Evolutionary conservation across 1,140 invertebrate species (phyloP).

Genomic region (Muscidifurax raptorellus): DNA sequence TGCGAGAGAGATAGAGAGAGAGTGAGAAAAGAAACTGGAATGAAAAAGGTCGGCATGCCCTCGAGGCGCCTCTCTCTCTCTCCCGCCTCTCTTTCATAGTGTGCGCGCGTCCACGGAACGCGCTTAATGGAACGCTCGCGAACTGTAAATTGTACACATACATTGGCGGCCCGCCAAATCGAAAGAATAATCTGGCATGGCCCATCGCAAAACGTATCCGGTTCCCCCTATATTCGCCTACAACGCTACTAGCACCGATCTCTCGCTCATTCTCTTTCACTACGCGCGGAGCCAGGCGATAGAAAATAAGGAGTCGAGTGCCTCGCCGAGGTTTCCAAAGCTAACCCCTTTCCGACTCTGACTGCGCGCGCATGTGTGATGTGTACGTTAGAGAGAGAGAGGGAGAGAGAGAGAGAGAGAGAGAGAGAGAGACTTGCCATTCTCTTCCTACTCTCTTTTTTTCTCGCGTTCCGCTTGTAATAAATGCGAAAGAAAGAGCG

Average conservation of each 20-base stretch:
- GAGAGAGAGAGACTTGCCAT: too few relatives aligned
- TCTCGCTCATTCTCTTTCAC: neutral
- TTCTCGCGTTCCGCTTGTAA: neutral
- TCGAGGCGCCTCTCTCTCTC: neutral
- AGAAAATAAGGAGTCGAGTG: conserved; percentile 30
- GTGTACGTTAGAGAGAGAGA: too few relatives aligned
- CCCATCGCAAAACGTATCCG: conserved; percentile 21
- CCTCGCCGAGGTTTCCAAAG: neutral
- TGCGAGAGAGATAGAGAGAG: neutral
- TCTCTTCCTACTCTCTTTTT: neutral
- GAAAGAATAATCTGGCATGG: conserved; percentile 43
- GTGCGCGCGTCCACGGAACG: neutral
- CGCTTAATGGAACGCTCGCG: conserved; percentile 31
- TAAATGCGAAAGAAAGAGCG: conserved; percentile 1
- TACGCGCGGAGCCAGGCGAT: neutral
- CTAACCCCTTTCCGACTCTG: conserved; percentile 18
- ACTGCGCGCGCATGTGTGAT: too few relatives aligned
- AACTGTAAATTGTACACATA: conserved; percentile 40
- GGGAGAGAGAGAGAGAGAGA: too few relatives aligned
- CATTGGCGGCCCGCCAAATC: conserved; percentile 35
- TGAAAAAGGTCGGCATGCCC: neutral
- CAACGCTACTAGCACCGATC: neutral
- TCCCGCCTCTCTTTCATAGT: neutral
- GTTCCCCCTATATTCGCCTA: neutral
- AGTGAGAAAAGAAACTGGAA: conserved; percentile 5